Evolutionary conservation across 2,797 vertebrate genomes (phyloP).

Genomic region (Ctenosaura bakeri): DNA sequence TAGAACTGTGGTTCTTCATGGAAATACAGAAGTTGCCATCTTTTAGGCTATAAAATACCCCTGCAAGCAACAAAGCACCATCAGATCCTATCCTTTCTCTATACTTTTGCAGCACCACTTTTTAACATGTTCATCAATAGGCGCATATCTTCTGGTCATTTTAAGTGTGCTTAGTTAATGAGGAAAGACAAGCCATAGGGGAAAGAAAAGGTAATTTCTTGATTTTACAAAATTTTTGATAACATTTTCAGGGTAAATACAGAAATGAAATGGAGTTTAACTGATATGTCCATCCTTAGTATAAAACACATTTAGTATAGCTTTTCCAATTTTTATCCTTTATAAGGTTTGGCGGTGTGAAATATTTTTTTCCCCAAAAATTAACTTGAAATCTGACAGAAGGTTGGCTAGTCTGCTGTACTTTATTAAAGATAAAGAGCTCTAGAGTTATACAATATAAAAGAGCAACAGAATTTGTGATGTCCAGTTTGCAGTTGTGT

Average conservation of each 20-base stretch:
- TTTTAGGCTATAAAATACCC: not conserved
- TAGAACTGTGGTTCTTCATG: not conserved
- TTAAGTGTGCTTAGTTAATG: not conserved
- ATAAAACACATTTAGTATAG: not conserved
- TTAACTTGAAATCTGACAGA: not conserved
- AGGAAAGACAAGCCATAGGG: not conserved
- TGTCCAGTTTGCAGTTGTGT: not conserved
- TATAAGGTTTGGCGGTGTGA: not conserved
- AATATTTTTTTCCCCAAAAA: not conserved
- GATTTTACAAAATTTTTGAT: too few species aligned
- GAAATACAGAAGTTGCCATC: not conserved
- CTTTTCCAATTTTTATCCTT: constrained; percentile 4
- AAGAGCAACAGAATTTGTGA: not conserved
- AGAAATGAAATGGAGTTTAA: not conserved
- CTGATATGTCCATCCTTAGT: not conserved
- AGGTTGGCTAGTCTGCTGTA: not conserved
- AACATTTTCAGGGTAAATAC: not conserved
- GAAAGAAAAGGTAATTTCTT: too few species aligned
- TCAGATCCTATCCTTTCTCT: not conserved
- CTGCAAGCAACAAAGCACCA: not conserved
- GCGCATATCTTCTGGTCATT: not conserved
- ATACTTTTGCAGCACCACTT: too few species aligned
- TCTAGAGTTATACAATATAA: not conserved
- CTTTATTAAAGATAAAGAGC: not conserved
- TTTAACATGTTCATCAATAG: not conserved